Evolutionary conservation across 2,113 vertebrate species (phyloP), one percentile per base, ranked within the genome.

Genomic region (Strix uralensis): DNA sequence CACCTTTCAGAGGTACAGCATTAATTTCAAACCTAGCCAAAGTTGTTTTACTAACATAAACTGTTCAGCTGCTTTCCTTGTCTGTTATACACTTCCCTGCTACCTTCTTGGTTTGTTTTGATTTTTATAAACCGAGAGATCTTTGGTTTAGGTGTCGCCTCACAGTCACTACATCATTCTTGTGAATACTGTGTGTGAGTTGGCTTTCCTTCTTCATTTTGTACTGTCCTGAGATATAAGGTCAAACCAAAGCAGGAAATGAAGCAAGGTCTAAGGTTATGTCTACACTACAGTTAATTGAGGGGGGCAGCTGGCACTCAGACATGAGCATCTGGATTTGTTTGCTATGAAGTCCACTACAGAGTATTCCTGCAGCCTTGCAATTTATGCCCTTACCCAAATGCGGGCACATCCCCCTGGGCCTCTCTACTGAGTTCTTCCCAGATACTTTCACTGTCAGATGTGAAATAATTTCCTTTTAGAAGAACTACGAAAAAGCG

Each of bases 381-480:
- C 0, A 0, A 11, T 42, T 83, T 47, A 29, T 27, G 25, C n/a
- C n/a, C 47, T 67, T 51, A 40, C 20, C 38, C 52, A 78, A 44
- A 55, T 11, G 36, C 63, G 72, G 72, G 65, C 55, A 81, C 36
- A 27, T 55, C n/a, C 23, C 42, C 55, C 15, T 3, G 6, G 32
- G 67, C 86, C 25, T 47, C 40, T 79, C 73, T 59, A 4, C 5
- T 42, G 58, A 92, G 49, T 54, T 21, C 23, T 88, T 88, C 80
- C 67, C 13, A 9, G 42, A 94, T 85, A 55, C 44, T 57, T 81
- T 74, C 65, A 40, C 57, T 1, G 2, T 63, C 69, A 63, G 61
- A 63, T 42, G 49, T 84, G 65, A 79, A 78, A 61, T 40, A 69
- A 87, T 79, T 97, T 92, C 77, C 61, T 75, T 62, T 61, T 25